These are phyloP conservation scores for Caenorhabditis tropicalis DNA, from an alignment of 1,140 invertebrate species.

Conservation along the genomic window DNA sequence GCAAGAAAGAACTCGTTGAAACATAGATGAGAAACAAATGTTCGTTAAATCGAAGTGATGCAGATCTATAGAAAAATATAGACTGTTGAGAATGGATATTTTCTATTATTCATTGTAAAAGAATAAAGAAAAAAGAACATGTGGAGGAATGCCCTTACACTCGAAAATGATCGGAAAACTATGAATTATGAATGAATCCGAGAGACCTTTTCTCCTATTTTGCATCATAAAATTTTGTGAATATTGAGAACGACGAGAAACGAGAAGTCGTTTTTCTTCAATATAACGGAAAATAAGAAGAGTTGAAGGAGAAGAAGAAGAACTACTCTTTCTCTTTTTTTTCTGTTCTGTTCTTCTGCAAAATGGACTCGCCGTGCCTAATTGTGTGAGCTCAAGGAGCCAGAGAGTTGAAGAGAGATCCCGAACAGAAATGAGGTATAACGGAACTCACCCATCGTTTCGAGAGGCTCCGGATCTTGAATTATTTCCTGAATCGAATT, in stretches of 20 bases:
- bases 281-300: background rate
- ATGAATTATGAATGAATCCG: conserved; percentile 31
- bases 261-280: background rate
- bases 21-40: background rate
- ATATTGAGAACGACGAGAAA: conserved; percentile 12
- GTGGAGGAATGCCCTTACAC: background rate
- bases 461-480: background rate
- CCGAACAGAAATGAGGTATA: background rate
- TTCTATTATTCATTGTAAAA: background rate
- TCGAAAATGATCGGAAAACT: background rate
- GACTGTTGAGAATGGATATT: background rate
- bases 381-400: conserved; percentile 37
- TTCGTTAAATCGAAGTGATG: background rate
- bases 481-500: background rate
- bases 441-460: background rate
- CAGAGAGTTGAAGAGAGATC: background rate
- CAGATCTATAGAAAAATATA: background rate
- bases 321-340: conserved; percentile 22
- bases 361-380: conserved; percentile 34
- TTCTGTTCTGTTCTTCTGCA: background rate
- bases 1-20: background rate
- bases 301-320: background rate
- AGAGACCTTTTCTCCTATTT: background rate
- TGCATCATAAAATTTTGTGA: conserved; percentile 18
- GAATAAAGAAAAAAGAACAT: background rate